These are phyloP conservation scores for Apus apus DNA, from an alignment of 2,113 vertebrate genomes.

Conservation along the genomic window DNA sequence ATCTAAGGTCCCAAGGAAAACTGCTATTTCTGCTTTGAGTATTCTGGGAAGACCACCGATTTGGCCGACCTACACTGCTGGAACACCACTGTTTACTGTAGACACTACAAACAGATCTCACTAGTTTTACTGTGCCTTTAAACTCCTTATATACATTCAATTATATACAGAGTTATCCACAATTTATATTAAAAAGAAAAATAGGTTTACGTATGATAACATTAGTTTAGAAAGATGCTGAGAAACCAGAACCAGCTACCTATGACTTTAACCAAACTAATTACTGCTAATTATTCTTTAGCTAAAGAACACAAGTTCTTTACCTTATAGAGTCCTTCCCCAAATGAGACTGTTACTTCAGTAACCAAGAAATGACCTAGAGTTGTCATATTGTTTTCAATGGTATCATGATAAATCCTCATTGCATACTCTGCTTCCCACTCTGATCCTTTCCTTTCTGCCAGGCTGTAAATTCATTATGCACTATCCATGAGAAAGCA, in stretches of 20 bases:
- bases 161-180: not conserved
- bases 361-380: slow-evolving; percentile 21
- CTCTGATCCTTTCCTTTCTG: slow-evolving; percentile 36
- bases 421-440: not conserved
- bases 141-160: not conserved
- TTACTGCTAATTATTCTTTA: not conserved
- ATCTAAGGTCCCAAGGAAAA: not conserved
- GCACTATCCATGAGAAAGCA: slow-evolving; percentile 40
- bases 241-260: not conserved
- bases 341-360: slow-evolving; percentile 9
- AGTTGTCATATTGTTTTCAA: slow-evolving; percentile 18
- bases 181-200: not conserved
- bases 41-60: not conserved
- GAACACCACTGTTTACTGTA: not conserved
- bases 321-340: not conserved
- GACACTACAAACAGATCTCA: not conserved
- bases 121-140: not conserved
- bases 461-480: slow-evolving; percentile 52
- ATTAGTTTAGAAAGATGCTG: not conserved
- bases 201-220: not conserved
- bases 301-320: not conserved
- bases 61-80: not conserved
- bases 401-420: slow-evolving; percentile 14
- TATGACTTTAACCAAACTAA: not conserved
- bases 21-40: not conserved